These are phyloP conservation scores for Lonchura striata DNA, from an alignment of 2,113 vertebrate species.

Conservation along the genomic window DNA sequence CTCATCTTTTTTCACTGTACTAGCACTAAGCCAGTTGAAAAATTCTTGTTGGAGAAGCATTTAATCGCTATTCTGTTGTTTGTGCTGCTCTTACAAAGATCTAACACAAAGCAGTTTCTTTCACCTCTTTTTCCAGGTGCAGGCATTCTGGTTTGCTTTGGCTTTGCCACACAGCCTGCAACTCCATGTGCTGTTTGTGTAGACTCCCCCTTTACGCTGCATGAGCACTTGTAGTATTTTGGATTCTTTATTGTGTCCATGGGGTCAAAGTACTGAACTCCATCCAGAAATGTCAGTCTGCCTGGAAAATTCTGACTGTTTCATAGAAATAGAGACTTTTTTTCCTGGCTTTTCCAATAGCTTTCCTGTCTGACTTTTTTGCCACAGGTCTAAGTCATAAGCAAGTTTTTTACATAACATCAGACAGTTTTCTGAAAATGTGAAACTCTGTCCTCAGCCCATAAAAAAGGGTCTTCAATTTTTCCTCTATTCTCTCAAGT, in stretches of 20 bases:
- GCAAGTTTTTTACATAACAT: neutral
- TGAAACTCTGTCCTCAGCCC: neutral
- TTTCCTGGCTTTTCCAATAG: neutral
- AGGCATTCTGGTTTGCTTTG: constrained; percentile 24
- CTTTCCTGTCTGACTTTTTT: neutral
- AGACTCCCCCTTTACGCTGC: neutral
- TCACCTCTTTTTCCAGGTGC: neutral
- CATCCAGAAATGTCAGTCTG: constrained; percentile 26
- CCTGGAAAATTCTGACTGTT: constrained; percentile 26
- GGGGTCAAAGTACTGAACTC: neutral
- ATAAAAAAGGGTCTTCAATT: neutral
- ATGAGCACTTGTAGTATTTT: constrained; percentile 16
- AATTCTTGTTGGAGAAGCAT: neutral
- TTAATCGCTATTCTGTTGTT: neutral
- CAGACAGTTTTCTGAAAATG: neutral
- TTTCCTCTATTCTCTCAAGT: neutral
- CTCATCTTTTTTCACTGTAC: neutral
- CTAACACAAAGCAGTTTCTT: neutral
- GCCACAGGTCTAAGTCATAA: neutral
- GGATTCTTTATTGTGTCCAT: neutral
- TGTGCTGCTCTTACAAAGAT: neutral
- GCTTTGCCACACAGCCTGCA: neutral
- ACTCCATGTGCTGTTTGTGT: neutral
- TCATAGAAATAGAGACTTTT: neutral
- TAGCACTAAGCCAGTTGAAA: neutral